Conservation (phyloP, 2,113 vertebrate genomes). For the Rana temporaria region DNA sequence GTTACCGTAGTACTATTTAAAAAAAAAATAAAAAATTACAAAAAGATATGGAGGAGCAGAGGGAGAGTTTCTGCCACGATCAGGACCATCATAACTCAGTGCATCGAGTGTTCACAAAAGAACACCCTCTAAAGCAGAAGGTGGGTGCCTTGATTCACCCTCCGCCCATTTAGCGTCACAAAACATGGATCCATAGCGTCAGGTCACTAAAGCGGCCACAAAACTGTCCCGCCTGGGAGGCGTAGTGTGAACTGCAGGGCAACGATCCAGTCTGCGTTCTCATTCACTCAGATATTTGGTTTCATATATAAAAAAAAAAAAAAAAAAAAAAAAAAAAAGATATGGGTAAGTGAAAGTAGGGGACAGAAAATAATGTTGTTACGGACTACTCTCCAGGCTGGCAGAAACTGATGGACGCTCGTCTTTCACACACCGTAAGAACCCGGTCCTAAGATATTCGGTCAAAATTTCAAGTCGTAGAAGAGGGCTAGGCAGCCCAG, state of each 20-base stretch:
- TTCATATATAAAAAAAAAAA: constrained; percentile 74
- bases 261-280: constrained; percentile 77
- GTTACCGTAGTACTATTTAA: too few relatives aligned
- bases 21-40: background rate
- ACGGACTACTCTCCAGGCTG: constrained; percentile 61
- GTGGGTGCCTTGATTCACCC: background rate
- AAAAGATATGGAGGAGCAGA: constrained; percentile 5
- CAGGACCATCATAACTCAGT: constrained; percentile 12
- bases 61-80: constrained; percentile 67
- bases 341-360: constrained; percentile 64
- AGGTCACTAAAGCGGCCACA: constrained; percentile 58
- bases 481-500: too few relatives aligned
- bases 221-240: constrained; percentile 62
- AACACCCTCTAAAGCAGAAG: constrained; percentile 52
- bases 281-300: constrained; percentile 73
- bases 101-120: constrained; percentile 17
- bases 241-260: constrained; percentile 78
- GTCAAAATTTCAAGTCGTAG: too few relatives aligned
- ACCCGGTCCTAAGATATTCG: background rate
- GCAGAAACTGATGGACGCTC: constrained; percentile 56
- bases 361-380: background rate
- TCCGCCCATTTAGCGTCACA: background rate
- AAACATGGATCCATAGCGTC: background rate
- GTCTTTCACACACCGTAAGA: constrained; percentile 55
- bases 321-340: too few relatives aligned